Percentiles rank a stretch among this genome's conserved stretches.
Evolutionary conservation across 2,888 invertebrate species (phyloP).

Genomic region (Andrena chrysosceles): DNA sequence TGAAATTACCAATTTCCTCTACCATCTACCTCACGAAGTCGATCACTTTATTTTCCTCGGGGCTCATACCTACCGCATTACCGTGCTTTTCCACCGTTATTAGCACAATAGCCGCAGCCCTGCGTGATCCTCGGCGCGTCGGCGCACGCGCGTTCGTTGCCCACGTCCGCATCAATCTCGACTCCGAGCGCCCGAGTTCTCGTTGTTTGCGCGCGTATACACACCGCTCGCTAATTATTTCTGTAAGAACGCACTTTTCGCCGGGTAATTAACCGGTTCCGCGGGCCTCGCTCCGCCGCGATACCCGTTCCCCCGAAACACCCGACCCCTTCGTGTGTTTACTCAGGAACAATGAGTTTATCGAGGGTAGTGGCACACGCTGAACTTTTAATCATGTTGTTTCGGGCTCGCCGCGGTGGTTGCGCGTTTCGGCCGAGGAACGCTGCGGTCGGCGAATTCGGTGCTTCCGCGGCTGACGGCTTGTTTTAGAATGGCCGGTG

Average conservation of each 20-base stretch:
- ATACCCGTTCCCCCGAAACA: neutral
- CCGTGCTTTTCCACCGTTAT: slow-evolving; percentile 25
- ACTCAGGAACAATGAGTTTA: slow-evolving; percentile 58
- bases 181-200: neutral
- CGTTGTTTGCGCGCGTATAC: slow-evolving; percentile 36
- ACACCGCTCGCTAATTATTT: slow-evolving; percentile 54
- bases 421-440: slow-evolving; percentile 26
- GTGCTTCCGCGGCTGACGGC: slow-evolving; percentile 2
- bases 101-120: slow-evolving; percentile 22
- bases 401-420: slow-evolving; percentile 14
- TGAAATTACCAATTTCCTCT: no score
- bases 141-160: neutral
- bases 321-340: slow-evolving; percentile 39
- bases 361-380: slow-evolving; percentile 61
- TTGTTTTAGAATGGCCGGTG: slow-evolving; percentile 2
- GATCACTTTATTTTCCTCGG: neutral
- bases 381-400: slow-evolving; percentile 62
- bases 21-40: no score
- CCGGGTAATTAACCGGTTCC: slow-evolving; percentile 50
- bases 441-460: slow-evolving; percentile 15
- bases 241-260: slow-evolving; percentile 58
- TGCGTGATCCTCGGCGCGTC: slow-evolving; percentile 9
- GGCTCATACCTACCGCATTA: neutral
- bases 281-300: neutral
- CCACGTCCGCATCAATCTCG: neutral